Evolutionary conservation across 2,113 vertebrate species (phyloP), one percentile per base, ranked within the genome.

Genomic region (Hassar affinis): DNA sequence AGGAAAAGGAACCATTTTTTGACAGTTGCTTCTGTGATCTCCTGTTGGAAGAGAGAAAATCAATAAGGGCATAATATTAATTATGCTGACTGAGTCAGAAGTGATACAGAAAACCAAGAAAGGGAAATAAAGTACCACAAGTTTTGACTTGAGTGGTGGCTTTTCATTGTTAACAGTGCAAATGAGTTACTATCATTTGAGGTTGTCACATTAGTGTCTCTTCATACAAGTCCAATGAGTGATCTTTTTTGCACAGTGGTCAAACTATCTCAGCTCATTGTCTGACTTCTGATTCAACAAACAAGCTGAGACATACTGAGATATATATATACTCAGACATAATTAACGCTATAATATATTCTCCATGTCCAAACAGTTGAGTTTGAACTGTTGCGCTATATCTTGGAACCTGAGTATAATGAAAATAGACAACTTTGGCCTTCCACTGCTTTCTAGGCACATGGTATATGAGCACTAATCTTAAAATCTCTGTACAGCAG

Each of bases 1-100:
- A 25, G 6, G 38, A 38, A 6, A 61, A 61, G 18, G 12, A 33
- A 87, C 83, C 87, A 87, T 82, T 69, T 25, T 82, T 42, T 42
- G 33, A 56, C 49, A 27, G 62, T 22, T 22, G 56, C 15, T 30
- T 35, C 42, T 81, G 27, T 15, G 45, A 9, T 61, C 57, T 62
- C 18, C 81, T 83, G 81, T 64, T 42, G 9, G 57, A 51, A 71
- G 52, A 66, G 15, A 68, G n/a, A 47, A 57, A 57, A 18, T 20
- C 45, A 42, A 17, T 77, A 42, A 38, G 25, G 6, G 69, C 52
- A 27, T 56, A 52, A 54, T 51, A 47, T 68, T n/a, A 27, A 30
- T 42, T 66, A 74, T 17, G 33, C 30, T 30, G 5, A 27, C 18
- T 20, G 2, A 25, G n/a, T n/a, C 4, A 79, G 17, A 59, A 30